phyloP scores from a whole-genome alignment of 2,888 invertebrate species.

The Octonoba sinensis region DNA sequence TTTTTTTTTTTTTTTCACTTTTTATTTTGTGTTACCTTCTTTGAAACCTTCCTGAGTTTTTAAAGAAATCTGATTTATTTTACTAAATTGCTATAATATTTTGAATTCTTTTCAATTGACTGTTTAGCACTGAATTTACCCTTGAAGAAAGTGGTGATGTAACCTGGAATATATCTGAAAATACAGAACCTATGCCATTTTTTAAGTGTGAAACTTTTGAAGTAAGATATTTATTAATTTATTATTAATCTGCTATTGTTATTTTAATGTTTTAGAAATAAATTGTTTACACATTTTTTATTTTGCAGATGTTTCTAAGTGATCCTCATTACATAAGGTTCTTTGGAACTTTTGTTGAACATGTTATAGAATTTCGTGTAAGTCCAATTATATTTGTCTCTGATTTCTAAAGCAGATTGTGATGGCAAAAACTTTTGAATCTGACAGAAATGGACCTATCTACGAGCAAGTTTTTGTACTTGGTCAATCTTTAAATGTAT shows the following conservation, averaged over 20 bases:
- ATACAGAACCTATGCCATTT: constrained; percentile 75
- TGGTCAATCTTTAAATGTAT: too few species aligned
- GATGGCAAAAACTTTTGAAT: too few species aligned
- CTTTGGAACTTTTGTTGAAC: constrained; percentile 78
- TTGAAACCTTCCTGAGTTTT: too few species aligned
- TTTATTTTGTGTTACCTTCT: too few species aligned
- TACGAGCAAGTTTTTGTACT: too few species aligned
- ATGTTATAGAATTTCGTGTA: constrained; percentile 77
- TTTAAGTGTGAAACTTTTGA: constrained; percentile 81
- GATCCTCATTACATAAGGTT: constrained; percentile 70
- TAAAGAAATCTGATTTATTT: too few species aligned
- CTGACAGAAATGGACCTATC: too few species aligned
- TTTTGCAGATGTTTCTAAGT: constrained; percentile 68
- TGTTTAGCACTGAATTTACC: constrained; percentile 72
- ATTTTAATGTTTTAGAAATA: background rate
- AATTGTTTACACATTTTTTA: background rate
- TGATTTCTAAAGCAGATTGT: too few species aligned
- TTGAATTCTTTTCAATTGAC: background rate
- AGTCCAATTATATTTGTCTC: constrained; percentile 40
- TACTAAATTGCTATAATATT: background rate
- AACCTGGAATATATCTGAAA: constrained; percentile 76
- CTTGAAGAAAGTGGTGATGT: constrained; percentile 78
- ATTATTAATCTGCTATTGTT: background rate
- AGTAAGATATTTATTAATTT: constrained; percentile 68
- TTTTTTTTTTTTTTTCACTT: too few species aligned